Base-by-base conservation (phyloP, 2,797 vertebrate genomes). In the Columba guinea region DNA sequence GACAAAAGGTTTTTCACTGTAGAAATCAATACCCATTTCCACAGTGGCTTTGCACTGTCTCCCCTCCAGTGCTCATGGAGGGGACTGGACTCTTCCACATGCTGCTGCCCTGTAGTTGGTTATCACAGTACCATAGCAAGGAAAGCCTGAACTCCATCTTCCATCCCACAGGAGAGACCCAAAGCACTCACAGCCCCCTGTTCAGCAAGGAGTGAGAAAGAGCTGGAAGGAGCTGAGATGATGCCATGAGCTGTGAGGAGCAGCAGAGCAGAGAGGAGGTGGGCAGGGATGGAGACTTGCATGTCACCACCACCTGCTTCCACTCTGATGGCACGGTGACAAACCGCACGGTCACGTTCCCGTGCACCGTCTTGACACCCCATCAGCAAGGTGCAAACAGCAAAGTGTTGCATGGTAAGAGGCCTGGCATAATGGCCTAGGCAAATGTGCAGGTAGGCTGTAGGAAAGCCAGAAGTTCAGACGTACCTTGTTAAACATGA, bases 371-470 rank as follows among this genome's bases (percentile, higher is more conserved):
- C 93, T 58, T 94, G 94, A 93, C 95, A 97, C 37, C 52, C 74
- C 88, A 82, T 90, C 93, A 93, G 60, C 65, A 82, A 90, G 77
- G 86, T 96, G 93, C 95, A 91, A 94, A 90, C 91, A 94, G 75
- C 59, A n/a, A 60, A 90, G 75, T 24, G 46, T 63, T 69, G 52
- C 77, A 55, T 46, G 74, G 55, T 51, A 28, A 95, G 65, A 65
- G 64, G 39, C 84, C 75, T 95, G 88, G 85, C 56, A 77, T 11
- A 74, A 77, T 7, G 4, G 49, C 67, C 87, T 19, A 39, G 35
- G 49, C 1, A 5, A 68, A 91, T 73, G 67, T 20, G 1, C 85
- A 94, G 90, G 70, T 93, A 90, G 83, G 80, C 49, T 93, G 81
- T 15, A 91, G 77, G 64, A 91, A 67, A 96, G 83, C 52, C 79